Percentiles rank a stretch among this genome's conserved stretches.
phyloP scores from a whole-genome alignment of 2,797 vertebrate genomes.

The Pantherophis vulpinus region DNA sequence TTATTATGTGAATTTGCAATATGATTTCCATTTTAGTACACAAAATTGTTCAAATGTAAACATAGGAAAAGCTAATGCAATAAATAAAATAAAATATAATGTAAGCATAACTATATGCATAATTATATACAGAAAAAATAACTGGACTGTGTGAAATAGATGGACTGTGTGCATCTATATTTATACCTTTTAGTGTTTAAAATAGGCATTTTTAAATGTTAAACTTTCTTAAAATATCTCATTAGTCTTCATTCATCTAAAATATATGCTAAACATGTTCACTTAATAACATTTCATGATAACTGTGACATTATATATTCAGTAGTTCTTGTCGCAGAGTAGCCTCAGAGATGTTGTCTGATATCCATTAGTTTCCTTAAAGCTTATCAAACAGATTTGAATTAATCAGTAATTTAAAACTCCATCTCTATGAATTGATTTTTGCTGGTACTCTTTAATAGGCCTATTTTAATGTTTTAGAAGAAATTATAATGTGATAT shows the following conservation, averaged over 20 bases:
- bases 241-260: conserved; percentile 10
- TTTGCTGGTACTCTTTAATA: conserved; percentile 24
- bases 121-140: neutral
- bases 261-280: conserved; percentile 21
- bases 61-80: neutral
- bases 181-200: neutral
- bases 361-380: conserved; percentile 22
- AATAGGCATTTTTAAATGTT: neutral
- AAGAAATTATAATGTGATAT: neutral
- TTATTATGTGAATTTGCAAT: neutral
- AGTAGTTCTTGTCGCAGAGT: conserved; percentile 10
- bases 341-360: conserved; percentile 23
- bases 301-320: conserved; percentile 22
- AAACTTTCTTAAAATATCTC: conserved; percentile 3
- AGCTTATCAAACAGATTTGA: conserved; percentile 12
- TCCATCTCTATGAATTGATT: neutral
- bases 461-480: conserved; percentile 12
- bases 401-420: conserved; percentile 32
- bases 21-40: neutral
- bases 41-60: neutral
- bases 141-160: no score
- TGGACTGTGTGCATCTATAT: neutral
- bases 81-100: neutral
- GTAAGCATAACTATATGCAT: neutral
- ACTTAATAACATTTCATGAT: conserved; percentile 32